Evolutionary conservation across 2,888 invertebrate species (phyloP).

Genomic region (Tinea trinotella): DNA sequence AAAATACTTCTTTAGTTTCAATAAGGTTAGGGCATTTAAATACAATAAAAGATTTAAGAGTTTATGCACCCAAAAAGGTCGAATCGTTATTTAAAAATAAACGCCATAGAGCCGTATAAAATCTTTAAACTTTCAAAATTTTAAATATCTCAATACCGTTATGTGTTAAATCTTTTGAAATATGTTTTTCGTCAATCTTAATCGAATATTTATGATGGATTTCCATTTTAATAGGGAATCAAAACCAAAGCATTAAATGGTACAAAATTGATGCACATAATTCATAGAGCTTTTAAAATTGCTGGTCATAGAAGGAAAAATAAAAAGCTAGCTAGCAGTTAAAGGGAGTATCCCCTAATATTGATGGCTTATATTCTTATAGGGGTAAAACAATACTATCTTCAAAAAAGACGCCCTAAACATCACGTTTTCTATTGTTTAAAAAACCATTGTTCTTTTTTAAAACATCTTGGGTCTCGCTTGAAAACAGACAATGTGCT

Average conservation of each 20-base stretch:
- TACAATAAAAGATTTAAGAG: too few relatives aligned
- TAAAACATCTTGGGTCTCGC: background rate
- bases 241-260: conserved; percentile 36
- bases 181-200: background rate
- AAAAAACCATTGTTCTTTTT: conserved; percentile 44
- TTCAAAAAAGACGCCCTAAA: conserved; percentile 36
- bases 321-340: conserved; percentile 19
- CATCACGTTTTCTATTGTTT: conserved; percentile 51
- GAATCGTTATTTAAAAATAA: too few relatives aligned
- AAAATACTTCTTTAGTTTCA: too few relatives aligned
- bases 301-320: conserved; percentile 30
- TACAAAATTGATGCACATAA: conserved; percentile 55
- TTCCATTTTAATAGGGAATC: conserved; percentile 35
- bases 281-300: conserved; percentile 42
- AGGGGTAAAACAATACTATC: conserved; percentile 43
- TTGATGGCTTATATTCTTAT: conserved; percentile 28
- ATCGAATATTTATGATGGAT: conserved; percentile 17
- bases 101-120: too few relatives aligned
- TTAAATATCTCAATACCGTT: background rate
- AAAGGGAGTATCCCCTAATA: conserved; percentile 15
- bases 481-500: background rate
- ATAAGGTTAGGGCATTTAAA: too few relatives aligned
- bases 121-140: background rate
- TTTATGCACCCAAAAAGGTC: too few relatives aligned
- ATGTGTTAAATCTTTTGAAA: background rate